phyloP scores from a whole-genome alignment of 2,113 vertebrate species.

The Ammodytes dubius region DNA sequence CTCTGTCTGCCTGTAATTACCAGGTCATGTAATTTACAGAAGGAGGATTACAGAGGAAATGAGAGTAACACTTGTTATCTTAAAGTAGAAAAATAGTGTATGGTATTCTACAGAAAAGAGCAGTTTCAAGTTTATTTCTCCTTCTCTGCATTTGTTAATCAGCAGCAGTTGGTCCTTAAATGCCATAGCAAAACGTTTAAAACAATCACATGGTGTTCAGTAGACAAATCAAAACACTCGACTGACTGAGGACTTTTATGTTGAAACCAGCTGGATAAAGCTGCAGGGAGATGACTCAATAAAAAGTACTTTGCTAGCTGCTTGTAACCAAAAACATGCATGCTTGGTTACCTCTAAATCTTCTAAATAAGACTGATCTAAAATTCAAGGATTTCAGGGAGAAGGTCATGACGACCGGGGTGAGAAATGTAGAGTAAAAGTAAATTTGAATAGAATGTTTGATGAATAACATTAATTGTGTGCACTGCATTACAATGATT shows the following conservation, averaged over 20 bases:
- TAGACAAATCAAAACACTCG: neutral
- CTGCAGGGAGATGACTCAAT: neutral
- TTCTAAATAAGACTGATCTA: too few relatives aligned
- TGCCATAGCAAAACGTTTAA: neutral
- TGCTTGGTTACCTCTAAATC: too few relatives aligned
- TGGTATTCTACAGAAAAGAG: neutral
- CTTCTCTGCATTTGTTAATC: neutral
- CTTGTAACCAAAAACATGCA: neutral
- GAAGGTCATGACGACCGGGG: too few relatives aligned
- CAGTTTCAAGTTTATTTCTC: neutral
- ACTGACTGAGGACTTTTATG: slow-evolving; percentile 13
- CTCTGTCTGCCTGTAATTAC: neutral
- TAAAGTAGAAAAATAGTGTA: neutral
- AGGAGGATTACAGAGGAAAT: neutral
- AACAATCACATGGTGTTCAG: neutral
- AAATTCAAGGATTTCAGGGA: too few relatives aligned
- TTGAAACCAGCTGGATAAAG: neutral
- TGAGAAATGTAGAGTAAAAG: too few relatives aligned
- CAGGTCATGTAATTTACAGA: neutral
- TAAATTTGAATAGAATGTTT: too few relatives aligned
- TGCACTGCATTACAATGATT: too few relatives aligned
- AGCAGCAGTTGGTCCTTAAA: neutral
- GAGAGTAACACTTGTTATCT: neutral
- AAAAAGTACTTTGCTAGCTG: neutral
- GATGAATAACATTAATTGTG: too few relatives aligned